These are phyloP conservation scores for Rhinogobius similis DNA, from an alignment of 2,113 vertebrate genomes.

Conservation along the genomic window DNA sequence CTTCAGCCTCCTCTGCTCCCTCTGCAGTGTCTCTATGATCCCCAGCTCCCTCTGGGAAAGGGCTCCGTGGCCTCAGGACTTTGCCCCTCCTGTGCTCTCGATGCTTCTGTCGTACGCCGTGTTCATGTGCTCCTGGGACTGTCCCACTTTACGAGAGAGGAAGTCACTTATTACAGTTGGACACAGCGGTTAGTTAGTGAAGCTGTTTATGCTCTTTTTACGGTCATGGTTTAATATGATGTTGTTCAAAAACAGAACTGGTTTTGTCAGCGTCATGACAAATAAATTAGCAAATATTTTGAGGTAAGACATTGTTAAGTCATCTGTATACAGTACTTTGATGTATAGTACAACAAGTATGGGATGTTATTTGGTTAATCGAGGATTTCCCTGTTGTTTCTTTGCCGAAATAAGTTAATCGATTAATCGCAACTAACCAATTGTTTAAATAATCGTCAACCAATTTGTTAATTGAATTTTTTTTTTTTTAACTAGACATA, in stretches of 20 bases:
- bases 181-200: background rate
- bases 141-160: background rate
- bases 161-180: background rate
- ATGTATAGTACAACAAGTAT: too few relatives aligned
- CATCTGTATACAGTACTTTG: too few relatives aligned
- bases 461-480: too few relatives aligned
- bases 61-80: conserved; percentile 17
- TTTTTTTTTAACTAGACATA: too few relatives aligned
- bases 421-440: too few relatives aligned
- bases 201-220: background rate
- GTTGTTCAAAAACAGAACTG: background rate
- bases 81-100: conserved; percentile 15
- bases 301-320: background rate
- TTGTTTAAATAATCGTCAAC: too few relatives aligned
- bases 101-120: conserved; percentile 16
- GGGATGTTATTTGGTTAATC: too few relatives aligned
- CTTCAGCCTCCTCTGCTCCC: background rate
- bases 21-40: background rate
- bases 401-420: too few relatives aligned
- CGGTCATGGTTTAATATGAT: background rate
- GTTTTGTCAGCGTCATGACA: background rate
- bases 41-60: conserved; percentile 9
- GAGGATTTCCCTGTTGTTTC: too few relatives aligned
- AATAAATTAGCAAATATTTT: too few relatives aligned
- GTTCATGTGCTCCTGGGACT: background rate